Evolutionary conservation across 2,888 invertebrate genomes (phyloP).

Genomic region (Himalopsyche japonica): DNA sequence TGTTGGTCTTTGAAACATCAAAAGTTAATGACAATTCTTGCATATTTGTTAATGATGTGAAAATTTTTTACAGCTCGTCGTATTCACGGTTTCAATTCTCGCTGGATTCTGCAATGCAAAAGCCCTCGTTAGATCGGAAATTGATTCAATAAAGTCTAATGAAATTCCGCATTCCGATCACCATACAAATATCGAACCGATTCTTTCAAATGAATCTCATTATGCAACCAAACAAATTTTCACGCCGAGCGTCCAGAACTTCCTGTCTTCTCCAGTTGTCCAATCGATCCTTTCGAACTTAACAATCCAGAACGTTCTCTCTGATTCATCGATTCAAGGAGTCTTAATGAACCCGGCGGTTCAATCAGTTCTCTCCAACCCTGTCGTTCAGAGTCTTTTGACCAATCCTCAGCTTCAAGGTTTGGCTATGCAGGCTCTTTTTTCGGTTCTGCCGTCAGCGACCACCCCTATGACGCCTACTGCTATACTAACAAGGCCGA

Average conservation of each 20-base stretch:
- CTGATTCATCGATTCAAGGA: slow-evolving; percentile 27
- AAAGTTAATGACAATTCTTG: no score
- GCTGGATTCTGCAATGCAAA: background rate
- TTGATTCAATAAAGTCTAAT: background rate
- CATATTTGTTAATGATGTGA: background rate
- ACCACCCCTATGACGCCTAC: background rate
- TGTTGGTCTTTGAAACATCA: no score
- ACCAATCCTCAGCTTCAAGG: slow-evolving; percentile 20
- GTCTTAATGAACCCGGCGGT: slow-evolving; percentile 31
- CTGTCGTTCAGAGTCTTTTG: slow-evolving; percentile 27
- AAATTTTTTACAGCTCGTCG: background rate
- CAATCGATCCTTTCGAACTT: slow-evolving; percentile 27
- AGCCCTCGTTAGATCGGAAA: background rate
- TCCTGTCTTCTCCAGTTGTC: slow-evolving; percentile 21
- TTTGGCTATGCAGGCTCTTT: background rate
- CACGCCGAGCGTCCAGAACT: slow-evolving; percentile 1
- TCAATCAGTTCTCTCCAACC: slow-evolving; percentile 26
- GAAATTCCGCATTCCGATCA: background rate
- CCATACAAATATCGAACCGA: background rate
- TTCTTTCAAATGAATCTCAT: background rate
- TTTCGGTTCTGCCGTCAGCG: background rate
- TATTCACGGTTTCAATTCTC: background rate
- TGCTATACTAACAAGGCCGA: background rate
- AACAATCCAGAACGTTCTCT: slow-evolving; percentile 26
- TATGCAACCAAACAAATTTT: background rate